Evolutionary conservation across 1,140 invertebrate species (phyloP), one percentile per base, ranked within the genome.

Genomic region (Pogonomyrmex californicus): DNA sequence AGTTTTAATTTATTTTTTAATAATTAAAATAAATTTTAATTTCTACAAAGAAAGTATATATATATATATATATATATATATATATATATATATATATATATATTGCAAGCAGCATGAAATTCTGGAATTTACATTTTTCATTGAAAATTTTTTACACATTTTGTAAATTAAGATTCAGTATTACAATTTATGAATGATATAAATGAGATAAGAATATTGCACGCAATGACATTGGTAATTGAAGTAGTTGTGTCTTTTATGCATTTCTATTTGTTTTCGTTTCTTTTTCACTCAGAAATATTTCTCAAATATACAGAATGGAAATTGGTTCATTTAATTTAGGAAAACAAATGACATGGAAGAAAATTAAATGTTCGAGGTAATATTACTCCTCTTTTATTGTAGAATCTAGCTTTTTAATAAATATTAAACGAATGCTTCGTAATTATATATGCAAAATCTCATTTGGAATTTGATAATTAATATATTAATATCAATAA

Each of bases 281-380:
- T 23, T 23, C 17, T 23, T 75, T 38, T 58, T 36, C 36, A 76
- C 54, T n/a, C 54, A 58, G n/a, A 58, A 58, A 33, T 54, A 60
- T 60, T 76, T 76, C 81, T 71, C 56, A 60, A 36, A 58, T 51
- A 41, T 54, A 63, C 77, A 30, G 47, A 88, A 90, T 77, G 88
- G 77, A 86, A 90, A 90, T 86, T 86, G 88, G 86, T 90, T 90
- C 76, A 88, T 66, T 54, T 76, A 76, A 76, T 76, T 58, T 58
- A 54, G 23, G 54, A 76, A 58, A 76, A 76, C 38, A 58, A 41
- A 30, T 76, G 58, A 75, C 54, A 14, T 3, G 12, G 51, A 5
- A 56, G 71, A n/a, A 76, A 44, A 44, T 71, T 30, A 47, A 54
- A 38, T 51, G 51, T 58, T 56, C 30, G 54, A 2, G 9, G 36